phyloP scores from a whole-genome alignment of 64 coral and sea anemone species.

The Exaiptasia diaphana region DNA sequence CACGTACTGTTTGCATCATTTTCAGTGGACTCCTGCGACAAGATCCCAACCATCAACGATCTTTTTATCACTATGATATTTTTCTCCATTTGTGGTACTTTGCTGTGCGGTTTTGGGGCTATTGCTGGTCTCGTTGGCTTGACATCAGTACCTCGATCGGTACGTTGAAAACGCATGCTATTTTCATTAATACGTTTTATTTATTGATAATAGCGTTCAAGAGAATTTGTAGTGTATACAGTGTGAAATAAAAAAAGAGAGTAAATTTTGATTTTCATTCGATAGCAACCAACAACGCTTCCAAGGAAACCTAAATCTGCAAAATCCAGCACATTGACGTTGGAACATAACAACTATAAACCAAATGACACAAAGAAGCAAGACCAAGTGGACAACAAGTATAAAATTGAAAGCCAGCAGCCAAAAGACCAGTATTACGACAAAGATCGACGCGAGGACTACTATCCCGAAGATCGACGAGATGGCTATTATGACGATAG shows the following conservation, averaged over 20 bases:
- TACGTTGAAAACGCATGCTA: neutral
- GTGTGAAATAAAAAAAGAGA: too few species aligned
- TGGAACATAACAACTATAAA: too few species aligned
- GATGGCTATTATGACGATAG: neutral
- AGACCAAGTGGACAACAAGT: too few species aligned
- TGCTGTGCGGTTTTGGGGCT: neutral
- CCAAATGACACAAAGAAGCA: too few species aligned
- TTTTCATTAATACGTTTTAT: neutral
- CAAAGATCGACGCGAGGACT: neutral
- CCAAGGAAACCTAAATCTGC: conserved; percentile 6
- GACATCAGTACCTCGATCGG: neutral
- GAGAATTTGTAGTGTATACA: too few species aligned
- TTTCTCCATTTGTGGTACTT: neutral
- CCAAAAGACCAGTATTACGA: neutral
- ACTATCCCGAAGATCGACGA: neutral
- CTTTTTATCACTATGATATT: neutral
- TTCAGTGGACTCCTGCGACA: conserved; percentile 10
- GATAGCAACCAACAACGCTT: neutral
- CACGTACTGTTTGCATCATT: too few species aligned
- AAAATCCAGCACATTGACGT: too few species aligned
- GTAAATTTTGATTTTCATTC: neutral
- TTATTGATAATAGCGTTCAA: too few species aligned
- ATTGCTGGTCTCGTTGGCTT: conserved; percentile 11
- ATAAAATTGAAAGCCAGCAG: neutral
- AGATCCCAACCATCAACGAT: conserved; percentile 4